phyloP scores from a whole-genome alignment of 1,140 invertebrate species.

The Goniozus legneri region DNA sequence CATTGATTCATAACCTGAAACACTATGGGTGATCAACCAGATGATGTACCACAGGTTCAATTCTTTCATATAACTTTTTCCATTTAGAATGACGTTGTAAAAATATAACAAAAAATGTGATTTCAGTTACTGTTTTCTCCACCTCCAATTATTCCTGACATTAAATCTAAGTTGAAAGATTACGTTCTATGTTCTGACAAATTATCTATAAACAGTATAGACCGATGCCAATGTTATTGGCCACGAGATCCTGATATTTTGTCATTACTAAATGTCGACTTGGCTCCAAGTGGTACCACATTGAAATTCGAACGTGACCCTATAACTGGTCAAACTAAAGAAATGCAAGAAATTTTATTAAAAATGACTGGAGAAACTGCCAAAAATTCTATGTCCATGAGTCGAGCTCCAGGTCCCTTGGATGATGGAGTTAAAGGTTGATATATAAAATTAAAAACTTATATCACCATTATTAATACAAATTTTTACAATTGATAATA shows the following conservation, averaged over 20 bases:
- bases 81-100: neutral
- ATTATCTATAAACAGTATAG: constrained; percentile 63
- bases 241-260: constrained; percentile 51
- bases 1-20: too few relatives aligned
- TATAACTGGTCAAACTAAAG: constrained; percentile 65
- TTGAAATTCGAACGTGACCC: constrained; percentile 67
- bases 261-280: constrained; percentile 54
- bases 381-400: constrained; percentile 74
- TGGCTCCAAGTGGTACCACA: constrained; percentile 52
- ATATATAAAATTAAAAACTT: neutral
- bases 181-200: constrained; percentile 61
- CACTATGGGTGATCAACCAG: too few relatives aligned
- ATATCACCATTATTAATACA: neutral
- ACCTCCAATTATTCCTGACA: constrained; percentile 59
- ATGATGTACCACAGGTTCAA: too few relatives aligned
- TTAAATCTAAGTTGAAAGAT: constrained; percentile 57
- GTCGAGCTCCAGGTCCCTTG: constrained; percentile 59
- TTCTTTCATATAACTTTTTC: neutral
- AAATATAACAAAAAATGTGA: neutral
- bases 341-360: constrained; percentile 66
- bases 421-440: constrained; percentile 58
- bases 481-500: neutral
- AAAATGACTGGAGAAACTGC: constrained; percentile 63
- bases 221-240: constrained; percentile 60
- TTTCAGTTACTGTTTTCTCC: constrained; percentile 50